Percentiles rank a stretch among this genome's conserved stretches.
phyloP scores from a whole-genome alignment of 2,113 vertebrate genomes.

The Oreochromis niloticus region DNA sequence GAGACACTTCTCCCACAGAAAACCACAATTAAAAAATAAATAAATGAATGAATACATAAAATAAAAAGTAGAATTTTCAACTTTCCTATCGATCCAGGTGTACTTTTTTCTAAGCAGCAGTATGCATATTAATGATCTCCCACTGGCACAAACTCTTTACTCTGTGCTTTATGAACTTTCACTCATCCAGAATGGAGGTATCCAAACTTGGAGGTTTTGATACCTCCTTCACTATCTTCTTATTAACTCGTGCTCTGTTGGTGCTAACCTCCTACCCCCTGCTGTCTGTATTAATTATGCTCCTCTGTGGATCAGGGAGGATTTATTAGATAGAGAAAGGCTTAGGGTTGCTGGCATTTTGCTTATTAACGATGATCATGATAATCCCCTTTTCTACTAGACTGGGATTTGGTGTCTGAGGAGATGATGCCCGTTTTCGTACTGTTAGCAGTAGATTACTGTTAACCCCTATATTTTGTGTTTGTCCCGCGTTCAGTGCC shows the following conservation, averaged over 20 bases:
- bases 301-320: constrained; percentile 60
- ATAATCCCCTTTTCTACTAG: constrained; percentile 60
- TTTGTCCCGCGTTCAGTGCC: background rate
- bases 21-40: background rate
- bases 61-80: background rate
- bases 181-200: background rate
- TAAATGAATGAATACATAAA: background rate
- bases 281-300: constrained; percentile 61
- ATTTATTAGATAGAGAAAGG: constrained; percentile 64
- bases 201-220: background rate
- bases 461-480: background rate
- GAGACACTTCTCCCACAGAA: background rate
- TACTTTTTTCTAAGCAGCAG: background rate
- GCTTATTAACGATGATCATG: constrained; percentile 65
- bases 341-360: constrained; percentile 58
- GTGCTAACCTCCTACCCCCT: constrained; percentile 40
- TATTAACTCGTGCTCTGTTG: constrained; percentile 25
- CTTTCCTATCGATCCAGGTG: background rate
- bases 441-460: constrained; percentile 1
- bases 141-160: background rate
- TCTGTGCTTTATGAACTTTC: background rate
- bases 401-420: constrained; percentile 32
- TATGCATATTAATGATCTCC: background rate
- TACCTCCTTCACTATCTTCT: constrained; percentile 22
- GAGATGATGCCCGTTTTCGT: background rate